Base-by-base conservation (phyloP, 2,797 vertebrate genomes). In the Crenuchus spilurus region DNA sequence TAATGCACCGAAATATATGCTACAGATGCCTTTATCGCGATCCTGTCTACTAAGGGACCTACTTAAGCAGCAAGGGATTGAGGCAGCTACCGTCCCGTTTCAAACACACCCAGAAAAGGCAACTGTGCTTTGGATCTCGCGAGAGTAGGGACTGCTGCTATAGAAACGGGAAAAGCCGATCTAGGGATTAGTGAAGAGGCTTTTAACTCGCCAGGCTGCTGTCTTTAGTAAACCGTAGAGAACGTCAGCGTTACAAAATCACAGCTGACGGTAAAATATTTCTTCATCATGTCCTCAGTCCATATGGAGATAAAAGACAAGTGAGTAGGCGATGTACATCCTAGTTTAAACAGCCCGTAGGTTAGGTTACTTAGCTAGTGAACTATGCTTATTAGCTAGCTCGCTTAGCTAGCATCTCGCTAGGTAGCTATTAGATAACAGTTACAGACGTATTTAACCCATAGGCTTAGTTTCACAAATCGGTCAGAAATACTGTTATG, bases 161-260 rank as follows among this genome's bases (percentile, higher is more conserved):
- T 84, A 70, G 73, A 37, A 70, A 85, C 81, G 63, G 37, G 48
- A n/a, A 82, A 79, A 82, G 76, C 74, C 67, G 84, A 89, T 90
- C 73, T 77, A 20, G 16, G 82, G 86, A 90, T 92, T 90, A 84
- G 16, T 14, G 31, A 11, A 30, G 37, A 37, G 65, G n/a, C 16
- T 28, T 54, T 31, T 22, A 6, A 7, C 20, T 1, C 22, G 57
- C 63, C 22, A 18, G n/a, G 13, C 22, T n/a, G 16, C n/a, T 14
- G 1, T 41, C n/a, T 13, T 16, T 10, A n/a, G 26, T 20, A 13
- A 24, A 30, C 13, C 20, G 2, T 13, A 31, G 4, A 35, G 4
- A 48, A 8, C 9, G 8, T 11, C 1, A n/a, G 30, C 18, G 5
- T 4, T 24, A 4, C 5, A 33, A 18, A 14, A 61, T 26, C 22